Evolutionary conservation across 2,797 vertebrate species (phyloP), one percentile per base, ranked within the genome.

Genomic region (Pseudotriccus pelzelni): DNA sequence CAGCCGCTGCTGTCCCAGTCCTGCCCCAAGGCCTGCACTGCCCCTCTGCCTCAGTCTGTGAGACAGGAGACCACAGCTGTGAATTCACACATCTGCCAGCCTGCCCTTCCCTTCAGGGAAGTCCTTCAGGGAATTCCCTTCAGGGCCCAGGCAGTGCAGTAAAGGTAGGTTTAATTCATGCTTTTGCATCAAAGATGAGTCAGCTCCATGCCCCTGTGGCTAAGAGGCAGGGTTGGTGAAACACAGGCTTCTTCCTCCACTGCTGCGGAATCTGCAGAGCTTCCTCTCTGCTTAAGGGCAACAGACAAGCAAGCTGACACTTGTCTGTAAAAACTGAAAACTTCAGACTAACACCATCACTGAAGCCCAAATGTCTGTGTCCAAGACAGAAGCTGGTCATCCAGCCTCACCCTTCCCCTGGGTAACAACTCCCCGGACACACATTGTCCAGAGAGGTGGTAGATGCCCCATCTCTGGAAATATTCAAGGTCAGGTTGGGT

Each of bases 301-400:
- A 25, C 30, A 59, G 32, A 12, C 12, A 84, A 72, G 21, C 27
- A 34, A 55, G 53, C 27, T 49, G 32, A 62, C 12, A 73, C 37
- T 28, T 37, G 19, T 32, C 20, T 58, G 32, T 4, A 50, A 39
- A 68, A 58, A 36, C 16, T 8, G 6, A 41, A 69, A 55, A 23
- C 2, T 55, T 36, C n/a, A 62, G n/a, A 28, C 24, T 39, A 63
- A 69, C 24, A 49, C 6, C 27, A 9, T 27, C 16, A 32, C 14
- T 20, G n/a, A 25, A 66, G 21, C 36, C n/a, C 12, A 20, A 0
- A 0, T 12, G 1, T 25, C 41, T 81, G 6, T 23, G 12, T 49
- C 56, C 8, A 1, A 21, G 10, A 34, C 28, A 58, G 46, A 47
- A 28, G 18, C 13, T 12, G 16, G 14, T 21, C 27, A 30, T 19